phyloP scores from a whole-genome alignment of 2,797 vertebrate species.

The Tauraco hartlaubi region DNA sequence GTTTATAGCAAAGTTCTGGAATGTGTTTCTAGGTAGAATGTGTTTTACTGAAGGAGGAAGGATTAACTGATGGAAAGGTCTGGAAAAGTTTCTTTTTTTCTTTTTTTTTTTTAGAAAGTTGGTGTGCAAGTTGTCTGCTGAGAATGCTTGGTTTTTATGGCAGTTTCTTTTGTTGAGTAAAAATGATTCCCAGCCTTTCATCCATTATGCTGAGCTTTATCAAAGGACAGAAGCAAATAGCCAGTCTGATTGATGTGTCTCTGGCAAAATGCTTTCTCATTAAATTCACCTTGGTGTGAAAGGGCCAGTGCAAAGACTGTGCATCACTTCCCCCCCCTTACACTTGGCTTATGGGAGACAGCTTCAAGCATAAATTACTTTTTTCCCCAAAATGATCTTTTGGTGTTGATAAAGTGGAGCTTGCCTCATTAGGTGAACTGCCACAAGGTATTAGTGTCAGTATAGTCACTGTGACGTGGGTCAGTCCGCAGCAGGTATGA shows the following conservation, averaged over 20 bases:
- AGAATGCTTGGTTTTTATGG: background rate
- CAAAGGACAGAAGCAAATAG: slow-evolving; percentile 65
- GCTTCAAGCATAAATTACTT: background rate
- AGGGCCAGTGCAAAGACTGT: background rate
- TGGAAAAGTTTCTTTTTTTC: background rate
- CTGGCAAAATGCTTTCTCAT: slow-evolving; percentile 36
- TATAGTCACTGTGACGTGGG: background rate
- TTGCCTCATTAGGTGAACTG: background rate
- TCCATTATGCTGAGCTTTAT: slow-evolving; percentile 41
- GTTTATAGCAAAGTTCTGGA: slow-evolving; percentile 64
- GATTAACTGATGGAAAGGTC: slow-evolving; percentile 29
- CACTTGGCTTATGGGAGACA: background rate
- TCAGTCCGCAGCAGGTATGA: background rate
- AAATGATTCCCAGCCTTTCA: slow-evolving; percentile 13
- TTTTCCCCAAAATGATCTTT: background rate
- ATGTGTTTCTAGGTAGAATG: slow-evolving; percentile 46
- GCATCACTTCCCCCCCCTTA: background rate
- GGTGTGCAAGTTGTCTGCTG: slow-evolving; percentile 34
- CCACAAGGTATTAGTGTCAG: background rate
- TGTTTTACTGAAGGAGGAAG: slow-evolving; percentile 49
- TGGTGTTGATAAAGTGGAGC: background rate
- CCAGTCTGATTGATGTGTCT: slow-evolving; percentile 48
- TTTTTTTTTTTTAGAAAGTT: background rate
- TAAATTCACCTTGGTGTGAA: background rate
- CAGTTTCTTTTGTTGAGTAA: background rate